Conservation (phyloP, 1,140 invertebrate genomes). For the Helicoverpa armigera region DNA sequence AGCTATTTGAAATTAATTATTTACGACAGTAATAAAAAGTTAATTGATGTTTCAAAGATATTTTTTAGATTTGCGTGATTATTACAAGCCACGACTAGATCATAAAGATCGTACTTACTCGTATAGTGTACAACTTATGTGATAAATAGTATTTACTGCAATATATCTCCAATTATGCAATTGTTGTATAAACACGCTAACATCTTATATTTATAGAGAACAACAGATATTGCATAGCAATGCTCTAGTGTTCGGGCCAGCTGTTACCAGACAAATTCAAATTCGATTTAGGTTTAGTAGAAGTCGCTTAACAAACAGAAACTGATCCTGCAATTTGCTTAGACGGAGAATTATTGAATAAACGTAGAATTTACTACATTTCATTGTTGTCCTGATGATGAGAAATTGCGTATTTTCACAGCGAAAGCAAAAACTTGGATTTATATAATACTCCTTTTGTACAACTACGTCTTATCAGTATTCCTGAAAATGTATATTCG, state of each 20-base stretch:
- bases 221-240: neutral
- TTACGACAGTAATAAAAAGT: neutral
- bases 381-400: too few relatives aligned
- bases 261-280: constrained; percentile 7
- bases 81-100: too few relatives aligned
- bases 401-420: too few relatives aligned
- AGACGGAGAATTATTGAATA: too few relatives aligned
- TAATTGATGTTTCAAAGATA: neutral
- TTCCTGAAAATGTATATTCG: too few relatives aligned
- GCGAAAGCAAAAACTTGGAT: too few relatives aligned
- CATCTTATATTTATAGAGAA: neutral
- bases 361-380: too few relatives aligned
- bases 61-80: too few relatives aligned
- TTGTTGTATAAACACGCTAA: neutral
- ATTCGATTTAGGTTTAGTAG: constrained; percentile 23
- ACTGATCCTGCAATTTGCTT: neutral
- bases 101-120: too few relatives aligned
- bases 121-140: neutral
- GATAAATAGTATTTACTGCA: neutral
- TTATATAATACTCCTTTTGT: too few relatives aligned
- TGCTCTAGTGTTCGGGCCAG: constrained; percentile 5
- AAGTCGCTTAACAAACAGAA: constrained; percentile 17
- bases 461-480: too few relatives aligned
- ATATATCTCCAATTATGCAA: too few relatives aligned
- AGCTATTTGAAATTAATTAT: neutral